These are phyloP conservation scores for Myripristis murdjan DNA, from an alignment of 2,797 vertebrate genomes.

Conservation along the genomic window DNA sequence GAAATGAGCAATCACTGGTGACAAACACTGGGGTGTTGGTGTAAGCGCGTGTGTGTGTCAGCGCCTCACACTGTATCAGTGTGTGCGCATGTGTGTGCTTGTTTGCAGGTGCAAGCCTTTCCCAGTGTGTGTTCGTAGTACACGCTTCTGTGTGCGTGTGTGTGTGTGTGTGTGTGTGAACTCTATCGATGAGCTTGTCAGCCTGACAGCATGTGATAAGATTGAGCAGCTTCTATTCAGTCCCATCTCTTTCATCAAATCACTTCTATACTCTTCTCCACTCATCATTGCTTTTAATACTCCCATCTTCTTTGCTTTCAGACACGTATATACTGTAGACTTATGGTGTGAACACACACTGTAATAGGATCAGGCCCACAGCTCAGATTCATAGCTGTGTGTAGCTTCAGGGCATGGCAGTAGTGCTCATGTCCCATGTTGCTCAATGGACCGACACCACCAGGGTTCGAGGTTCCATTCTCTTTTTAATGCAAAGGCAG, in stretches of 20 bases:
- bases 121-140: too few species aligned
- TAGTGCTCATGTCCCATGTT: neutral
- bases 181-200: slow-evolving; percentile 18
- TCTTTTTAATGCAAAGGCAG: too few species aligned
- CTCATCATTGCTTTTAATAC: slow-evolving; percentile 25
- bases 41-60: neutral
- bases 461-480: too few species aligned
- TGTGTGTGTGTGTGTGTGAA: slow-evolving; percentile 18
- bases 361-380: slow-evolving; percentile 24
- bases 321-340: slow-evolving; percentile 7
- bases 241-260: slow-evolving; percentile 24
- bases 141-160: neutral
- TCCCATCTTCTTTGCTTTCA: slow-evolving; percentile 27
- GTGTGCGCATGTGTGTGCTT: neutral
- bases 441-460: too few species aligned
- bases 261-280: slow-evolving; percentile 27
- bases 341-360: slow-evolving; percentile 20
- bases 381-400: slow-evolving; percentile 13
- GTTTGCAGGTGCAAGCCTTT: neutral
- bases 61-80: neutral
- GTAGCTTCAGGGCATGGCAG: neutral
- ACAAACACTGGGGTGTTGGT: slow-evolving; percentile 25
- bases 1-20: slow-evolving; percentile 21
- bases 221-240: slow-evolving; percentile 14
- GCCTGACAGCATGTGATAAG: slow-evolving; percentile 49